A percentile compares a stretch with the other conserved stretches of the same genome.
phyloP scores from a whole-genome alignment of 1,140 invertebrate species.

The Whitmania pigra region DNA sequence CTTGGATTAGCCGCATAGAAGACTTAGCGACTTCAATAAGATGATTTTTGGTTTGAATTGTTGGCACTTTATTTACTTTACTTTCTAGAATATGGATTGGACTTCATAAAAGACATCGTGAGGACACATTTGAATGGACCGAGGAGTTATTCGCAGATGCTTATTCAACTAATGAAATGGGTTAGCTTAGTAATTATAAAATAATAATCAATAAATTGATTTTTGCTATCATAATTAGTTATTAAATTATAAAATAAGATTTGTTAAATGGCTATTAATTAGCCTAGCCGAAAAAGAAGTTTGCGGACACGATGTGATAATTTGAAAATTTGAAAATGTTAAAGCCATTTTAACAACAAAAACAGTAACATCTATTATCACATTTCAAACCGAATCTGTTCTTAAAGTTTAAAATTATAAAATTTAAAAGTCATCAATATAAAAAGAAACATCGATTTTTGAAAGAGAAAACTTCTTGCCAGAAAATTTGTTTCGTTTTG shows the following conservation, averaged over 20 bases:
- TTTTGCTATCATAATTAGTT: background rate
- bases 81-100: conserved; percentile 8
- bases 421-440: too few relatives aligned
- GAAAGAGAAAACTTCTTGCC: too few relatives aligned
- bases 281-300: background rate
- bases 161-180: background rate
- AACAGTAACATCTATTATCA: too few relatives aligned
- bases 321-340: too few relatives aligned
- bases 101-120: background rate
- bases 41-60: background rate
- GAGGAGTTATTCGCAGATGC: background rate
- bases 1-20: too few relatives aligned
- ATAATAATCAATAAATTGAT: background rate
- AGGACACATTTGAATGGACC: background rate
- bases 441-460: too few relatives aligned
- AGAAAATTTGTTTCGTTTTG: too few relatives aligned
- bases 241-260: background rate
- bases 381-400: too few relatives aligned
- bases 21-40: background rate
- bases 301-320: background rate
- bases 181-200: background rate
- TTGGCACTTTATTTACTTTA: background rate
- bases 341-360: too few relatives aligned
- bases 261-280: background rate
- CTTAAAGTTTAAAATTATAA: too few relatives aligned